Base-by-base conservation (phyloP, 2,888 invertebrate species). In the Andricus quercusramuli region DNA sequence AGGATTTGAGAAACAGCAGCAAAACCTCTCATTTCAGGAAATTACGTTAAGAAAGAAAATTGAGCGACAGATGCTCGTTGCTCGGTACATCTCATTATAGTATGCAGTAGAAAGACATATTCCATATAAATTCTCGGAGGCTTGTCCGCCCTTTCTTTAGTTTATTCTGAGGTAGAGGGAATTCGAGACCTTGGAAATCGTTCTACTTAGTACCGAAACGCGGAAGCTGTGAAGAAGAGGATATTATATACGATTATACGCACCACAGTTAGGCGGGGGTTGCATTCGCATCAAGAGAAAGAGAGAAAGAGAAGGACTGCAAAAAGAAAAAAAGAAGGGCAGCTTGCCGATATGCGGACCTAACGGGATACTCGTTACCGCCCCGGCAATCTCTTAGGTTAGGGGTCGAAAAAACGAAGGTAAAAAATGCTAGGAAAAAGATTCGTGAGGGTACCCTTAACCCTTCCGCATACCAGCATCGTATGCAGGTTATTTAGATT, bases 191-290 rank as follows among this genome's bases (percentile, higher is more conserved):
- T 85, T 68, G 83, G 81, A 85, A 85, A 79, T 79, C 84, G 78
- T 81, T 79, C 82, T 80, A 47, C 47, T 47, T 47, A 80, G 56
- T 83, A 82, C 84, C 85, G 82, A 88, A 88, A 89, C 84, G 86
- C 90, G 90, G 90, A 90, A 90, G 90, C 85, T 81, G 85, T 79
- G 84, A 80, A 86, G 81, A 85, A 83, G 83, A 84, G 80, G 79
- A 81, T 81, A 83, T 82, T 81, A 70, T 59, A 83, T 77, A 83
- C 78, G 80, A 81, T 83, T 83, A 85, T 83, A 86, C 41, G 86
- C 84, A 85, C 82, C 86, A 87, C 86, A 90, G 88, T 90, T 89
- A 89, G 84, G 82, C 80, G 84, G 88, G 86, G 88, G 84, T 82
- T 51, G 70, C 17, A 29, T 70, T 20, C n/a, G 59, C 29, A 70